Percentiles rank a stretch among this genome's conserved stretches.
Conservation (phyloP, 2,113 vertebrate genomes). For the Chitala chitala region DNA sequence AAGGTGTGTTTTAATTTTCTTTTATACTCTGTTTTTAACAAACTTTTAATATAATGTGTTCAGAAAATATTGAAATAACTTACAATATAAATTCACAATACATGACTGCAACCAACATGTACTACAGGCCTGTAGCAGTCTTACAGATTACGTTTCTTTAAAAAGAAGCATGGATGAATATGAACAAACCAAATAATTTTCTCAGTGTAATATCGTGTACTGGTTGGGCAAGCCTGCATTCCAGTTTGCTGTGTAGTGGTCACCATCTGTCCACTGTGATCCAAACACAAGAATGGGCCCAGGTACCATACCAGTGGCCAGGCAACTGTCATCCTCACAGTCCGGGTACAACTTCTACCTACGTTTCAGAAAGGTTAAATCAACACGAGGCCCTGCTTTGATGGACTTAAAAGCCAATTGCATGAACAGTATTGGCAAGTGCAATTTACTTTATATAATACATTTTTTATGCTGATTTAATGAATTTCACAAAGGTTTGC, state of each 20-base stretch:
- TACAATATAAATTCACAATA: no score
- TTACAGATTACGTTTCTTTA: no score
- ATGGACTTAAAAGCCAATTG: slow-evolving; percentile 83
- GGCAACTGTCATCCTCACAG: slow-evolving; percentile 32
- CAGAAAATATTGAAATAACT: no score
- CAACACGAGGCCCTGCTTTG: slow-evolving; percentile 85
- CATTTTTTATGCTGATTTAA: slow-evolving; percentile 99
- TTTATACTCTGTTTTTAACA: no score
- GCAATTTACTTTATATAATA: slow-evolving; percentile 94
- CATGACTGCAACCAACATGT: no score
- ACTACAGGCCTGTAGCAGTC: no score
- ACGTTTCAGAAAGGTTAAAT: slow-evolving; percentile 91
- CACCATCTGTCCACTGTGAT: background rate
- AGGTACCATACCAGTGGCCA: background rate
- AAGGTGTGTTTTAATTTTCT: no score
- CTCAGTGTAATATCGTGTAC: no score
- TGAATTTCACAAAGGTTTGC: slow-evolving; percentile 97
- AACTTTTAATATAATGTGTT: no score
- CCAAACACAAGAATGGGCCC: background rate
- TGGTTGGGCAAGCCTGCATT: background rate
- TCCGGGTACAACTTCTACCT: slow-evolving; percentile 59
- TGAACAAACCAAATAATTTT: no score
- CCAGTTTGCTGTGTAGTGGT: background rate
- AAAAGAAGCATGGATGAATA: no score
- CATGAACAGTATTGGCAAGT: slow-evolving; percentile 75